Evolutionary conservation across 1,140 invertebrate species (phyloP).

Genomic region (Coelopa frigida): DNA sequence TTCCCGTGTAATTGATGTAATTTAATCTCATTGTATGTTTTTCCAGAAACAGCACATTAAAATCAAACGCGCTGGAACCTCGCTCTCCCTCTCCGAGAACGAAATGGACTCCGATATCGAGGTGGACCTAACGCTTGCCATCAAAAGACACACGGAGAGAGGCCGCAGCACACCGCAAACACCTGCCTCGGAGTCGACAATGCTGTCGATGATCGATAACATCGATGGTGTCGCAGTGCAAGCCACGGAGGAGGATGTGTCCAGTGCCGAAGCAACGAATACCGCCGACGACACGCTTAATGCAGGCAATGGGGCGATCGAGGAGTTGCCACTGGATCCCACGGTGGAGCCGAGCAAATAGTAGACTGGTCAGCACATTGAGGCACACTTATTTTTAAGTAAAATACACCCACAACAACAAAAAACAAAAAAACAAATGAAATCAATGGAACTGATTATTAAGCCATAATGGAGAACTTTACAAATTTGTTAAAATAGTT

Average conservation of each 20-base stretch:
- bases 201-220: conserved; percentile 7
- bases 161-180: conserved; percentile 24
- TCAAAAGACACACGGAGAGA: conserved; percentile 19
- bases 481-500: too few relatives aligned
- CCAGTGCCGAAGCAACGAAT: too few relatives aligned
- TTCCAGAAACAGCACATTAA: conserved; percentile 29
- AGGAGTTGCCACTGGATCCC: conserved; percentile 6
- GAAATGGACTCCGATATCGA: conserved; percentile 61
- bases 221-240: conserved; percentile 4
- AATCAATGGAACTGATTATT: too few relatives aligned
- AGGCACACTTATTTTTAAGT: too few relatives aligned
- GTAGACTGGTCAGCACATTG: too few relatives aligned
- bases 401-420: too few relatives aligned
- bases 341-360: background rate
- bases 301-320: background rate
- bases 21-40: background rate
- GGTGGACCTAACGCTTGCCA: conserved; percentile 24
- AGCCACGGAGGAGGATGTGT: too few relatives aligned
- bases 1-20: background rate
- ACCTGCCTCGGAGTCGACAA: conserved; percentile 5
- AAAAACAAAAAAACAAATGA: too few relatives aligned
- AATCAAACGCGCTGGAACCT: conserved; percentile 60
- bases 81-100: conserved; percentile 69
- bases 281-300: conserved; percentile 7
- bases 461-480: too few relatives aligned